These are phyloP conservation scores for Tangara arthus DNA, from an alignment of 2,797 vertebrate species.

Conservation along the genomic window DNA sequence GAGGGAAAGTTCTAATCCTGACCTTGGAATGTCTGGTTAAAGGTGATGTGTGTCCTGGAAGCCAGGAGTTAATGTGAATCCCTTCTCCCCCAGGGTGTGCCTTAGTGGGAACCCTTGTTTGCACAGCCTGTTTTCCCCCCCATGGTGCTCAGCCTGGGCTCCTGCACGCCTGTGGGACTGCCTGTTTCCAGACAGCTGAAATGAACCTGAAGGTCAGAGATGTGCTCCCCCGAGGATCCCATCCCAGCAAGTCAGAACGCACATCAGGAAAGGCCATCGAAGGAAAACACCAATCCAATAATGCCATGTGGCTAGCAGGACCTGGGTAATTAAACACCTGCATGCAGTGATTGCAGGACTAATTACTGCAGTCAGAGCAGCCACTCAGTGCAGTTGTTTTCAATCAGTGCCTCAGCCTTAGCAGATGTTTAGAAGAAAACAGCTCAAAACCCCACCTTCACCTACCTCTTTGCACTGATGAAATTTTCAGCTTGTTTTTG, in stretches of 20 bases:
- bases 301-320: neutral
- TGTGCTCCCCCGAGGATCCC: neutral
- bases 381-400: neutral
- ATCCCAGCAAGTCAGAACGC: neutral
- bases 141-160: rapidly evolving
- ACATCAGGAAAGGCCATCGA: neutral
- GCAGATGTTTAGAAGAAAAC: neutral
- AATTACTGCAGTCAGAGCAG: slow-evolving; percentile 14
- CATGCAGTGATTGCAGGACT: neutral
- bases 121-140: neutral
- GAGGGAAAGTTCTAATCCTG: neutral
- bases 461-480: neutral
- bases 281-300: neutral
- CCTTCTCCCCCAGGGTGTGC: rapidly evolving
- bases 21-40: neutral
- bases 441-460: neutral
- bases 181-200: neutral
- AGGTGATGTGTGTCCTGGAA: neutral
- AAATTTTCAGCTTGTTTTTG: neutral
- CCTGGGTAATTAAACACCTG: neutral
- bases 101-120: neutral
- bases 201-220: neutral
- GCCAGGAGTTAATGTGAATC: rapidly evolving
- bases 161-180: rapidly evolving
- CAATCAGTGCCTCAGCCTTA: neutral